A percentile compares a stretch with the other conserved stretches of the same genome.
phyloP scores from a whole-genome alignment of 64 coral and sea anemone species.

The Stichodactyla helianthus region DNA sequence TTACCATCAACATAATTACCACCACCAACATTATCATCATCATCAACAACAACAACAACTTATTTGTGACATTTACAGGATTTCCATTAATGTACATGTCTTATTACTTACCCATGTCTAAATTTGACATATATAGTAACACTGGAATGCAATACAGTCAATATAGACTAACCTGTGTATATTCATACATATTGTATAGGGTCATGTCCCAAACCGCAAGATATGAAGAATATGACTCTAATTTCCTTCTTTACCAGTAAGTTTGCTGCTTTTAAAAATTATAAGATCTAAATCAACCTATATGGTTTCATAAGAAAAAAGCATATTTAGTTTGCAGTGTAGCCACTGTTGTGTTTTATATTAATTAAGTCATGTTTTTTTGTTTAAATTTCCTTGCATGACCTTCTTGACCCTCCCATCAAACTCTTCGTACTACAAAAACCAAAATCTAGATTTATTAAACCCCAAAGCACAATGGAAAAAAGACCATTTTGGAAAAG shows the following conservation, averaged over 20 bases:
- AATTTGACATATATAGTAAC: neutral
- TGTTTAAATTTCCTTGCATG: neutral
- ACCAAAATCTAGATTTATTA: too few relatives aligned
- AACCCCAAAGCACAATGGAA: too few relatives aligned
- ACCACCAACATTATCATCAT: too few relatives aligned
- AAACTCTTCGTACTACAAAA: neutral
- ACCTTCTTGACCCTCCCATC: neutral
- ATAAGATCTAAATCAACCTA: neutral
- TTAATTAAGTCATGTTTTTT: neutral
- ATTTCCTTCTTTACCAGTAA: slow-evolving; percentile 92
- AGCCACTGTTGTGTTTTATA: neutral
- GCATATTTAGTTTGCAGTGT: neutral
- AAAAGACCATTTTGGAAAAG: too few relatives aligned
- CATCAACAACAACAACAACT: too few relatives aligned
- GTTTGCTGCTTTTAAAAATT: slow-evolving; percentile 11
- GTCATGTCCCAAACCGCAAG: slow-evolving; percentile 93
- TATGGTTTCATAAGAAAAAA: neutral
- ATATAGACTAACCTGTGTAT: neutral
- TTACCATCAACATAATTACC: too few relatives aligned
- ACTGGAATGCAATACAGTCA: neutral
- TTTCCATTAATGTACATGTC: neutral
- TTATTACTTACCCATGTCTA: too few relatives aligned
- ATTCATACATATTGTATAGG: slow-evolving; percentile 48
- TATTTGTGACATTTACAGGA: too few relatives aligned
- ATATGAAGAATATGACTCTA: slow-evolving; percentile 90